phyloP scores from a whole-genome alignment of 2,888 invertebrate species.

The Blastobasis adustella region DNA sequence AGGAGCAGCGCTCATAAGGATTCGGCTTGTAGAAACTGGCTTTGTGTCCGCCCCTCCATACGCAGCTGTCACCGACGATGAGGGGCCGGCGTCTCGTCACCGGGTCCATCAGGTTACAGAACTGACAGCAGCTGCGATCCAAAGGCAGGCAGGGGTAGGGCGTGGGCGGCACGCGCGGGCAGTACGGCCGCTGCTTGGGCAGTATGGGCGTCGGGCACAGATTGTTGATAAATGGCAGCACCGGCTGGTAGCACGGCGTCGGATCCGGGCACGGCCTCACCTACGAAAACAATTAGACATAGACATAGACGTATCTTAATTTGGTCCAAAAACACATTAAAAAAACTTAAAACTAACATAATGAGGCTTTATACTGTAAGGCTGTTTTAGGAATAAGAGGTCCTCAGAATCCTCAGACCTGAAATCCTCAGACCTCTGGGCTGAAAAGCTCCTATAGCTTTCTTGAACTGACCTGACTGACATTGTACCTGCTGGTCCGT shows the following conservation, averaged over 20 bases:
- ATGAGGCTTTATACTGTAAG: too few relatives aligned
- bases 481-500: too few relatives aligned
- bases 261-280: constrained; percentile 56
- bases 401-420: too few relatives aligned
- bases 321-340: too few relatives aligned
- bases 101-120: constrained; percentile 64
- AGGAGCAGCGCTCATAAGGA: constrained; percentile 46
- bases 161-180: constrained; percentile 56
- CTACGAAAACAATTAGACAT: constrained; percentile 34
- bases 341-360: too few relatives aligned
- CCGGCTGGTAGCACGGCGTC: constrained; percentile 55
- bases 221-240: constrained; percentile 61
- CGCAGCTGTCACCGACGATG: constrained; percentile 67
- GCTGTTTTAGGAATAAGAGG: too few relatives aligned
- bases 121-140: constrained; percentile 56
- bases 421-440: too few relatives aligned
- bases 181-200: constrained; percentile 63
- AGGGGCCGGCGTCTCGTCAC: constrained; percentile 74
- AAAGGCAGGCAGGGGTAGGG: constrained; percentile 67
- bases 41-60: too few relatives aligned
- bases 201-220: constrained; percentile 71
- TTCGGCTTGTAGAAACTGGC: constrained; percentile 25
- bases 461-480: too few relatives aligned
- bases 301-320: too few relatives aligned
- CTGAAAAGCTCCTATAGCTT: too few relatives aligned